A percentile compares a stretch with the other conserved stretches of the same genome.
Evolutionary conservation across 2,888 invertebrate genomes (phyloP).

Genomic region (Mallateleia sp.): DNA sequence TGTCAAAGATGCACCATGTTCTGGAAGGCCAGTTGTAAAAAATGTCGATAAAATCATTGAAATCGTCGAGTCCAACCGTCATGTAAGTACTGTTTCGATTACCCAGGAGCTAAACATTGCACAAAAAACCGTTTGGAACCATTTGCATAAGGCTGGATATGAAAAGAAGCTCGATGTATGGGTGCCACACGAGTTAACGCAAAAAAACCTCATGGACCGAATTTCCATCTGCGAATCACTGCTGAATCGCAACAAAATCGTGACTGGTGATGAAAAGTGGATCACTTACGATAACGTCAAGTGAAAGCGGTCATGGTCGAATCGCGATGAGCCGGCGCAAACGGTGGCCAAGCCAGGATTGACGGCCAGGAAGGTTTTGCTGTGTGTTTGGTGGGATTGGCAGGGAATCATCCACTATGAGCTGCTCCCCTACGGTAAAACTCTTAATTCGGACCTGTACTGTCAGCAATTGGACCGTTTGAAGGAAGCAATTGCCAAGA

Average conservation of each 20-base stretch:
- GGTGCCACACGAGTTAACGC: slow-evolving; percentile 62
- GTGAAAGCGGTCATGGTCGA: slow-evolving; percentile 58
- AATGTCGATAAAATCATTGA: slow-evolving; percentile 16
- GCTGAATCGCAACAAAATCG: slow-evolving; percentile 30
- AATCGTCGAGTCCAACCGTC: slow-evolving; percentile 1
- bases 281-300: slow-evolving; percentile 13
- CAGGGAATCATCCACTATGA: slow-evolving; percentile 54
- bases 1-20: slow-evolving; percentile 69
- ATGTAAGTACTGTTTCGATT: slow-evolving; percentile 13
- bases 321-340: slow-evolving; percentile 63
- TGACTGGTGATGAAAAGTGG: slow-evolving; percentile 41
- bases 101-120: slow-evolving; percentile 14
- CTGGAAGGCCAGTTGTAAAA: slow-evolving; percentile 59
- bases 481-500: slow-evolving; percentile 74
- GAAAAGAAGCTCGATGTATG: slow-evolving; percentile 60
- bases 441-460: slow-evolving; percentile 74
- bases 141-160: slow-evolving; percentile 31
- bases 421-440: slow-evolving; percentile 68
- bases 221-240: slow-evolving; percentile 20
- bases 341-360: slow-evolving; percentile 70
- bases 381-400: slow-evolving; percentile 79
- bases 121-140: slow-evolving; percentile 40
- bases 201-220: slow-evolving; percentile 28
- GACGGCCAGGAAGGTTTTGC: slow-evolving; percentile 8
- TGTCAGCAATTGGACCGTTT: slow-evolving; percentile 78